These are phyloP conservation scores for Tetrax tetrax DNA, from an alignment of 2,113 vertebrate genomes.

Conservation along the genomic window DNA sequence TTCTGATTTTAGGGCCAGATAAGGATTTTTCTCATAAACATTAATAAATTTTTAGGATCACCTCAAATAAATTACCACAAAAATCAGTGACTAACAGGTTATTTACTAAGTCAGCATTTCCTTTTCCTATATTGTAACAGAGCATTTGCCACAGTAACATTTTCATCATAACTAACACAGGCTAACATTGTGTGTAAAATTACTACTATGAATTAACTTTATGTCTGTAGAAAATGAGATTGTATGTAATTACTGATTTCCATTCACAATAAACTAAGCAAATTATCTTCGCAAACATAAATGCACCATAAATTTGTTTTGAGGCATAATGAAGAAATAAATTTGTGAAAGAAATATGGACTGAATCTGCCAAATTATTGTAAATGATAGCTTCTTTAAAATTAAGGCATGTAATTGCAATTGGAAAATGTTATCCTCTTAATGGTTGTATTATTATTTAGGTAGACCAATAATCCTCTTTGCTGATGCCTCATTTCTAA, in stretches of 20 bases:
- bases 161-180: constrained; percentile 79
- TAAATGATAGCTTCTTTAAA: constrained; percentile 83
- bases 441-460: constrained; percentile 80
- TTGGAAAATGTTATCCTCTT: constrained; percentile 80
- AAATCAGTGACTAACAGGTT: constrained; percentile 52
- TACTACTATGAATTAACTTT: constrained; percentile 84
- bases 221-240: constrained; percentile 81
- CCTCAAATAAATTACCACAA: constrained; percentile 23
- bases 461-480: constrained; percentile 77
- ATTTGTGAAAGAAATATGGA: constrained; percentile 84
- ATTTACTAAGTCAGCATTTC: constrained; percentile 66
- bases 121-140: constrained; percentile 52
- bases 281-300: constrained; percentile 83
- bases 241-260: constrained; percentile 85
- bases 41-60: constrained; percentile 7
- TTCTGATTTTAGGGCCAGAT: background rate
- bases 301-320: constrained; percentile 84
- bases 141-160: constrained; percentile 71
- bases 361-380: constrained; percentile 82
- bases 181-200: constrained; percentile 82
- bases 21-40: background rate
- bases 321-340: constrained; percentile 86
- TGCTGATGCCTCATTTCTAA: constrained; percentile 74
- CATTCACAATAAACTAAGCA: constrained; percentile 86
- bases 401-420: constrained; percentile 85